phyloP scores from a whole-genome alignment of 2,113 vertebrate species.

The Triplophysa siluroides region DNA sequence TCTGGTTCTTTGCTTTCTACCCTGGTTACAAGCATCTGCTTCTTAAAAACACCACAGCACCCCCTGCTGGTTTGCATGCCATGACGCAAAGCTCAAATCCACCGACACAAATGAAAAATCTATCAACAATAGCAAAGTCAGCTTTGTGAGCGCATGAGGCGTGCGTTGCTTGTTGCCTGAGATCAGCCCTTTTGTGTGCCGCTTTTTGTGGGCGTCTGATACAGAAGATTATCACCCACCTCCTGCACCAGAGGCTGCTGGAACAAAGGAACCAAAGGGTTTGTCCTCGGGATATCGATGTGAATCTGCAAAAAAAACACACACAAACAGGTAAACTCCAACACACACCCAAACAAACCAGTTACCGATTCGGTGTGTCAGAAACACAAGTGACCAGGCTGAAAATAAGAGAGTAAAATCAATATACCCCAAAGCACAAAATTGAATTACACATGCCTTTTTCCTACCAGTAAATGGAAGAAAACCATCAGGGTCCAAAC shows the following conservation, averaged over 20 bases:
- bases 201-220: background rate
- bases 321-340: conserved; percentile 26
- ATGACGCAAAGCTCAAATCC: background rate
- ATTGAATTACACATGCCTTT: conserved; percentile 48
- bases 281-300: conserved; percentile 98
- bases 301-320: conserved; percentile 86
- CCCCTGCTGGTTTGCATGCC: conserved; percentile 48
- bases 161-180: background rate
- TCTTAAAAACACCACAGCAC: conserved; percentile 42
- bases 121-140: background rate
- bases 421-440: conserved; percentile 44
- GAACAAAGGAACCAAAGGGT: conserved; percentile 96
- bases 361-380: conserved; percentile 1
- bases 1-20: background rate
- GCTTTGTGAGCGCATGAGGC: background rate
- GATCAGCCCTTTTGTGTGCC: background rate
- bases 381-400: conserved; percentile 38
- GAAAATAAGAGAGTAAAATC: conserved; percentile 36
- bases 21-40: background rate
- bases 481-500: conserved; percentile 49
- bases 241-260: conserved; percentile 96
- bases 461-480: conserved; percentile 46
- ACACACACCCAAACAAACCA: conserved; percentile 31
- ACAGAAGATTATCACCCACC: conserved; percentile 74
- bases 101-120: background rate